phyloP scores from a whole-genome alignment of 2,113 vertebrate species.

The Lampris megalopsis region DNA sequence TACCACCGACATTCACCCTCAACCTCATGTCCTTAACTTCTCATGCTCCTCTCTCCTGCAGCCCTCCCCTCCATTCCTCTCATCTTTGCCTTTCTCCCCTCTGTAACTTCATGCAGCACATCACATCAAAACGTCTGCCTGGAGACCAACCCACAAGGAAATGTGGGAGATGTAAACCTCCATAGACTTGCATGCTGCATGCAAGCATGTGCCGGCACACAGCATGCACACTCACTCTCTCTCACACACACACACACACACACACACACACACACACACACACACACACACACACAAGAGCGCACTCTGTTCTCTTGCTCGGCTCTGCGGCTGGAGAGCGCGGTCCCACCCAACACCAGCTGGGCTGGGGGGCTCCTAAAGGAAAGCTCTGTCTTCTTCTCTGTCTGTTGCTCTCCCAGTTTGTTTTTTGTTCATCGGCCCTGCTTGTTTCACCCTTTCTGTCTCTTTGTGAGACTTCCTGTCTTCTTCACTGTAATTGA shows the following conservation, averaged over 20 bases:
- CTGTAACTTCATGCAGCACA: constrained; percentile 36
- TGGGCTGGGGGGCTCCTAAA: constrained; percentile 35
- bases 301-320: constrained; percentile 30
- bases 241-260: constrained; percentile 20
- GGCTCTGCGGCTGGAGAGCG: constrained; percentile 43
- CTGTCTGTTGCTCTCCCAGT: constrained; percentile 27
- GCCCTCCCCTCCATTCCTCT: constrained; percentile 12
- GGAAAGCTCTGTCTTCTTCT: constrained; percentile 19
- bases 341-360: constrained; percentile 64
- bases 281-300: constrained; percentile 50
- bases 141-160: constrained; percentile 48
- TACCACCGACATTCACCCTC: constrained; percentile 18
- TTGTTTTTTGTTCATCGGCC: constrained; percentile 2
- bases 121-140: constrained; percentile 51
- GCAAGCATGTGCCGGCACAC: no score
- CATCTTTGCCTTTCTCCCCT: constrained; percentile 34
- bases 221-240: background rate
- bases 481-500: no score
- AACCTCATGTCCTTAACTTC: constrained; percentile 34
- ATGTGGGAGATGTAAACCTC: constrained; percentile 36
- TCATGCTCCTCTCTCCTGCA: constrained; percentile 18
- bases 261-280: constrained; percentile 18
- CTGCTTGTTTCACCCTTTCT: constrained; percentile 1
- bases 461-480: background rate
- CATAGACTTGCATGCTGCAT: no score